phyloP scores from a whole-genome alignment of 2,113 vertebrate genomes.

The Dissostichus mawsoni region DNA sequence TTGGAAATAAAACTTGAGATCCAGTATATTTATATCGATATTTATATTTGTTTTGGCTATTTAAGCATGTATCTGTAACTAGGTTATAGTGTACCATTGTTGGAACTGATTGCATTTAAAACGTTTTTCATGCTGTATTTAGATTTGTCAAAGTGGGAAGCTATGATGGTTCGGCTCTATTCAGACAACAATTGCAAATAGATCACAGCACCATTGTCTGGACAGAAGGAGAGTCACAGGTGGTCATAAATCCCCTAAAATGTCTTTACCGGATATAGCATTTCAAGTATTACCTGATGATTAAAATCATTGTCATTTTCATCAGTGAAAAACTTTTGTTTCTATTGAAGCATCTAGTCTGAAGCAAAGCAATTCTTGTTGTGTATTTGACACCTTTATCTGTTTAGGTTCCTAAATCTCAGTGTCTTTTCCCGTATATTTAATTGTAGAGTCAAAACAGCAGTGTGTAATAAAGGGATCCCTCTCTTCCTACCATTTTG shows the following conservation, averaged over 20 bases:
- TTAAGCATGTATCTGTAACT: no score
- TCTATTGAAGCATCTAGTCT: no score
- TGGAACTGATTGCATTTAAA: not conserved
- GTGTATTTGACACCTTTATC: no score
- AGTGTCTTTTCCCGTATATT: no score
- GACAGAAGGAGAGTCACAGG: slow-evolving; percentile 73
- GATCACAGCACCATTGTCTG: slow-evolving; percentile 75
- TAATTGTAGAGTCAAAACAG: no score
- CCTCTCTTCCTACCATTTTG: no score
- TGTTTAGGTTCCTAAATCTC: no score
- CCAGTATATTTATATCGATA: no score
- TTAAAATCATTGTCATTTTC: no score
- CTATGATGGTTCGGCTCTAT: slow-evolving; percentile 80
- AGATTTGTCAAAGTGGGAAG: slow-evolving; percentile 80
- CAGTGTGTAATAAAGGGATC: no score
- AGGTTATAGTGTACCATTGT: not conserved
- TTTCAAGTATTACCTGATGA: not conserved
- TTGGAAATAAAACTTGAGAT: no score
- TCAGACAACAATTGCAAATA: slow-evolving; percentile 70
- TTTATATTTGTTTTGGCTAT: not conserved
- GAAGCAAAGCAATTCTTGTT: no score
- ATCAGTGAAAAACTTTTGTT: not conserved
- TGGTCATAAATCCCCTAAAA: slow-evolving; percentile 17
- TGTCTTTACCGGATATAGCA: not conserved
- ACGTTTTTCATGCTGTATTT: not conserved